phyloP scores from a whole-genome alignment of 2,797 vertebrate genomes.

The Ctenosaura bakeri region DNA sequence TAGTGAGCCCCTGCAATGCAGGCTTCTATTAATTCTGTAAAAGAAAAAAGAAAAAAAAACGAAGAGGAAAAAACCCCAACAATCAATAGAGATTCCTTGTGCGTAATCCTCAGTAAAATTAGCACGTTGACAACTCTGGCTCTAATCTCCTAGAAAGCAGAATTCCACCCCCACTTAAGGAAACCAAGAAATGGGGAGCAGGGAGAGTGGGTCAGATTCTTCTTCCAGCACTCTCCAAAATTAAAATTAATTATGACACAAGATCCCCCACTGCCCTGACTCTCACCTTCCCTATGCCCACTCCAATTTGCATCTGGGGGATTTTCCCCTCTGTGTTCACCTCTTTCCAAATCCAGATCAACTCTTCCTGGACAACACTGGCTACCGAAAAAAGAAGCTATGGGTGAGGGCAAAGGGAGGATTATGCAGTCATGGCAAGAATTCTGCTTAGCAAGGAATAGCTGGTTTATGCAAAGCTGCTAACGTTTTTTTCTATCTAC shows the following conservation, averaged over 20 bases:
- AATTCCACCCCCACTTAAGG: conserved; percentile 17
- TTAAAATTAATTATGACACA: neutral
- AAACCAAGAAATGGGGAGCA: neutral
- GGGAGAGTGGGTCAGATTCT: neutral
- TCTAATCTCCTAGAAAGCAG: conserved; percentile 69
- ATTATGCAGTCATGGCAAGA: neutral
- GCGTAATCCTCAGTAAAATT: conserved; percentile 69
- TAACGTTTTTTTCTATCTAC: neutral
- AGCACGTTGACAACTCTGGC: conserved; percentile 58
- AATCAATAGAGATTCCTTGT: conserved; percentile 65
- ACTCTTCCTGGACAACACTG: neutral
- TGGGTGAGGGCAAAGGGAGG: neutral
- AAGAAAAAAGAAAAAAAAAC: conserved; percentile 21
- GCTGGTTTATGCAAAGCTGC: neutral
- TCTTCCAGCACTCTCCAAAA: neutral
- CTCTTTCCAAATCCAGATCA: neutral
- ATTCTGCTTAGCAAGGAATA: neutral
- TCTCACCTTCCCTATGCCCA: neutral
- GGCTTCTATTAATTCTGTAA: conserved; percentile 67
- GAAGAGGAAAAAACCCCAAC: conserved; percentile 31
- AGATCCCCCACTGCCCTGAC: too few relatives aligned
- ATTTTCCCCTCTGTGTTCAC: neutral
- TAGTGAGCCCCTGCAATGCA: conserved; percentile 70
- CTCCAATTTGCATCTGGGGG: neutral
- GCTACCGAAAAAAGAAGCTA: neutral